phyloP scores from a whole-genome alignment of 2,797 vertebrate species.

The Enteromius thamalakanensis region DNA sequence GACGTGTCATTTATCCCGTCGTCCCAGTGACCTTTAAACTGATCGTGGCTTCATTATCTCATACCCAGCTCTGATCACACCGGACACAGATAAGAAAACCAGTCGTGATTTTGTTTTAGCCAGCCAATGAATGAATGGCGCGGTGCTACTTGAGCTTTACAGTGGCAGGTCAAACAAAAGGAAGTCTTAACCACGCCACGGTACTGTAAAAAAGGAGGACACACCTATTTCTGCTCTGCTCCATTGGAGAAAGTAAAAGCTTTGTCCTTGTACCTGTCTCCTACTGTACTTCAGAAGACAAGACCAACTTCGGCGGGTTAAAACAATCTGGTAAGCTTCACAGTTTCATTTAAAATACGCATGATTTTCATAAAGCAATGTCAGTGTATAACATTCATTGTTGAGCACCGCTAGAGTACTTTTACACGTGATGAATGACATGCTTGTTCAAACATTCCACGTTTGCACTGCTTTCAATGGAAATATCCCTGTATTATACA shows the following conservation, averaged over 20 bases:
- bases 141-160: neutral
- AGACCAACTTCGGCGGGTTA: neutral
- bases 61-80: conserved; percentile 29
- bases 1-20: conserved; percentile 26
- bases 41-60: conserved; percentile 31
- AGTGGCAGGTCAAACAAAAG: conserved; percentile 11
- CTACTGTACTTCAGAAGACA: conserved; percentile 15
- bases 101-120: conserved; percentile 13
- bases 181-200: neutral
- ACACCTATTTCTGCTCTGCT: conserved; percentile 33
- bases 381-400: neutral
- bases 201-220: conserved; percentile 23
- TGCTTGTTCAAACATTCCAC: conserved; percentile 25
- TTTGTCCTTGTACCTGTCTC: conserved; percentile 17
- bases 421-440: neutral
- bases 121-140: conserved; percentile 17
- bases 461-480: neutral
- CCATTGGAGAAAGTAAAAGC: neutral
- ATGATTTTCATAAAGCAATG: neutral
- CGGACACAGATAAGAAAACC: conserved; percentile 35
- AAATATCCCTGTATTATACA: neutral
- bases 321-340: conserved; percentile 31
- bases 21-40: conserved; percentile 34
- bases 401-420: neutral
- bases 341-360: neutral